phyloP scores from a whole-genome alignment of 2,888 invertebrate species.

The Deilephila elpenor region DNA sequence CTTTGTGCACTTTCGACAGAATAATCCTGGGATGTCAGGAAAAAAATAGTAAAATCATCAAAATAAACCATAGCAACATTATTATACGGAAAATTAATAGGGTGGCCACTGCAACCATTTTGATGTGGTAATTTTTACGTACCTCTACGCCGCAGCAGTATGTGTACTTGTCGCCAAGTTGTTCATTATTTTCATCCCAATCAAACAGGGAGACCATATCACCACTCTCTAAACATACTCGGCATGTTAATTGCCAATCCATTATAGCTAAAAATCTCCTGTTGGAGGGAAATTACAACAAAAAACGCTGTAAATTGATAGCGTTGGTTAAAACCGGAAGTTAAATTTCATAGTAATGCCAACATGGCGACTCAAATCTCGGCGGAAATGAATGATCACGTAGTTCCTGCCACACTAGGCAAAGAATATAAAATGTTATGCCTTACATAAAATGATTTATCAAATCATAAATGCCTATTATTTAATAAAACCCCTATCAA shows the following conservation, averaged over 20 bases:
- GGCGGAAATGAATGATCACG: too few species aligned
- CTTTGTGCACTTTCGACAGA: constrained; percentile 27
- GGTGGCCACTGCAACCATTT: constrained; percentile 85
- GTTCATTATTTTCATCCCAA: constrained; percentile 84
- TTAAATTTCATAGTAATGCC: constrained; percentile 42
- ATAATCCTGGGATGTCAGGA: constrained; percentile 75
- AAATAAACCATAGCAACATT: constrained; percentile 82
- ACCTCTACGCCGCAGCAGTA: constrained; percentile 81
- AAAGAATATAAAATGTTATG: constrained; percentile 5
- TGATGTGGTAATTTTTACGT: constrained; percentile 77
- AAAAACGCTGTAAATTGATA: constrained; percentile 53
- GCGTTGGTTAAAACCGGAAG: constrained; percentile 66
- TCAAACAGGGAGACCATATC: constrained; percentile 83
- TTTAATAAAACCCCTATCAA: too few species aligned
- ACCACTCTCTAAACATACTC: constrained; percentile 80
- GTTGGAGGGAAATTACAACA: too few species aligned
- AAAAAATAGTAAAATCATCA: constrained; percentile 68
- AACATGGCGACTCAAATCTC: constrained; percentile 53
- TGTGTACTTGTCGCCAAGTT: constrained; percentile 80
- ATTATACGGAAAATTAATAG: constrained; percentile 76
- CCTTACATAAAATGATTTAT: background rate
- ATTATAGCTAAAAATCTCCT: constrained; percentile 55
- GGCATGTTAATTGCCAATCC: constrained; percentile 84
- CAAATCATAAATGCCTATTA: too few species aligned
- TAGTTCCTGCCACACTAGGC: background rate